Percentiles rank a stretch among this genome's conserved stretches.
Conservation (phyloP, 2,797 vertebrate species). For the Diplodus puntazzo region DNA sequence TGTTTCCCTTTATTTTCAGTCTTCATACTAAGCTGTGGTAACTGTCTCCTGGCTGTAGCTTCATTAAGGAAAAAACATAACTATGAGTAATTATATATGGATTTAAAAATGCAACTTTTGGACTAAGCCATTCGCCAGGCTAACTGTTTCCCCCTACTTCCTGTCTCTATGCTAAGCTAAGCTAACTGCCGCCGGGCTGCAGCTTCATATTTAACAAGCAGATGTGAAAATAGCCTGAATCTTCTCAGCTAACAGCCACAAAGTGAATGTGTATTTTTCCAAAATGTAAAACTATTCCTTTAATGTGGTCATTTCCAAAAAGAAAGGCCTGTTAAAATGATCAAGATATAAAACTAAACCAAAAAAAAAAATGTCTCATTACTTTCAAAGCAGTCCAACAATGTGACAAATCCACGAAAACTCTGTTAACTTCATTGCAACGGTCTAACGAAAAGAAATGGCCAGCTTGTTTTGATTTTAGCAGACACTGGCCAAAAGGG, state of each 20-base stretch:
- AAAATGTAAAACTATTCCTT: not conserved
- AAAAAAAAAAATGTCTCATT: not conserved
- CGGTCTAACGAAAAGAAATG: not conserved
- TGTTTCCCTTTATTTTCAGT: no score
- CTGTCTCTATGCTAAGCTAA: constrained; percentile 16
- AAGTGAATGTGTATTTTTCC: not conserved
- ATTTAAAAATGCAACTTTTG: not conserved
- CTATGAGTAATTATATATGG: no score
- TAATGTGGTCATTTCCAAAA: not conserved
- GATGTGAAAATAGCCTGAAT: not conserved
- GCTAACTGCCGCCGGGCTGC: not conserved
- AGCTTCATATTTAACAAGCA: not conserved
- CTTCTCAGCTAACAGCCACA: not conserved
- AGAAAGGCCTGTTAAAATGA: not conserved
- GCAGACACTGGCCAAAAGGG: not conserved
- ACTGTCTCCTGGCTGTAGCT: no score
- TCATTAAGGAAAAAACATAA: no score
- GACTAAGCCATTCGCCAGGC: not conserved
- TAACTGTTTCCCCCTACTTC: not conserved
- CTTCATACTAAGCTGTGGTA: no score
- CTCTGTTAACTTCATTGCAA: not conserved
- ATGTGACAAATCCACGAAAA: constrained; percentile 11
- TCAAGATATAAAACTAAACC: not conserved
- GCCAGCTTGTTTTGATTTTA: not conserved
- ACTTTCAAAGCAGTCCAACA: constrained; percentile 10